Conservation (phyloP, 2,797 vertebrate species). For the Melanotaenia boesemani region DNA sequence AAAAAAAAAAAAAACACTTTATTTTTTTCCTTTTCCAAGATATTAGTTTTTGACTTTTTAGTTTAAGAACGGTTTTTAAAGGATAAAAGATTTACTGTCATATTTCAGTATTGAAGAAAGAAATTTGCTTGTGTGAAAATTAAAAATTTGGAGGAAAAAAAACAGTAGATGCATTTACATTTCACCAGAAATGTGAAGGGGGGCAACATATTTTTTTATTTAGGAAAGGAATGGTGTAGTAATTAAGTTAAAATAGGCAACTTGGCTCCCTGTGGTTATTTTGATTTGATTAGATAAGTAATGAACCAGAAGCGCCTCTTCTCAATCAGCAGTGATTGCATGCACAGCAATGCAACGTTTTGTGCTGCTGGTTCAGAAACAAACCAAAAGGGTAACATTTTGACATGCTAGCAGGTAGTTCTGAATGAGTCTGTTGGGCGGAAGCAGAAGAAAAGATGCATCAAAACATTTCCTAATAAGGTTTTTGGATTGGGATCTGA, state of each 20-base stretch:
- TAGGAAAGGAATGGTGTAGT: background rate
- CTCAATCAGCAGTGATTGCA: slow-evolving; percentile 21
- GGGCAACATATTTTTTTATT: background rate
- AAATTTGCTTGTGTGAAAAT: background rate
- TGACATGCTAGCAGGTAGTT: background rate
- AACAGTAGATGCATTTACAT: background rate
- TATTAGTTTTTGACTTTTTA: background rate
- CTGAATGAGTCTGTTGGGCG: background rate
- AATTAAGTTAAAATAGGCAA: background rate
- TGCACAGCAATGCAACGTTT: slow-evolving; percentile 28
- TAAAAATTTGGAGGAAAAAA: background rate
- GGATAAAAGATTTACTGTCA: background rate
- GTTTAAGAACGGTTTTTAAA: background rate
- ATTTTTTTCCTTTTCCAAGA: background rate
- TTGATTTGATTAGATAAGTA: slow-evolving; percentile 2
- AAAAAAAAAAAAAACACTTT: background rate
- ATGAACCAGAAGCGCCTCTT: slow-evolving; percentile 10
- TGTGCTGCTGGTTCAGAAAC: slow-evolving; percentile 14
- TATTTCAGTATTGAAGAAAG: background rate
- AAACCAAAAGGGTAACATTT: background rate
- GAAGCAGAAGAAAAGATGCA: background rate
- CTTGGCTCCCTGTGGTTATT: slow-evolving; percentile 2
- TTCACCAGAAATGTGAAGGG: background rate
- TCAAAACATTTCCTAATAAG: slow-evolving; percentile 9
- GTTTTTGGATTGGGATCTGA: background rate